These are phyloP conservation scores for Octodonta nipae DNA, from an alignment of 2,888 invertebrate genomes.

Conservation along the genomic window DNA sequence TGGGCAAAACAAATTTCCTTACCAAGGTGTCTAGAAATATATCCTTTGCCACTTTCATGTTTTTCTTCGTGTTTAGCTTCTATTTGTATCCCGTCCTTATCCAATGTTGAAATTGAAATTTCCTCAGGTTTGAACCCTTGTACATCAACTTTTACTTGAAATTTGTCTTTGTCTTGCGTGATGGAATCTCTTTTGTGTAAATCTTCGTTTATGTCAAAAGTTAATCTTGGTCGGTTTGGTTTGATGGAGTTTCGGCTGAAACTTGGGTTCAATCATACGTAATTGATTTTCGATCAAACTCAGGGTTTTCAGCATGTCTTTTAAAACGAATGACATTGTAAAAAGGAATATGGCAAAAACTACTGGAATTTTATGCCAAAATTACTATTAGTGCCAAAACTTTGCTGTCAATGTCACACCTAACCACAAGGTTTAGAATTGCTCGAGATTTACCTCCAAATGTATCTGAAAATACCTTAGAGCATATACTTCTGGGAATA, in stretches of 20 bases:
- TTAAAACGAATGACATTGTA: constrained; percentile 19
- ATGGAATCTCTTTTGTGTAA: constrained; percentile 25
- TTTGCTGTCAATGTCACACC: no score
- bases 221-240: constrained; percentile 13
- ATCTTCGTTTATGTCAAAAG: constrained; percentile 30
- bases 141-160: constrained; percentile 60
- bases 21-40: constrained; percentile 63
- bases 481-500: no score
- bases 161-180: constrained; percentile 51
- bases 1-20: constrained; percentile 60
- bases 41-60: constrained; percentile 55
- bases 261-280: constrained; percentile 20
- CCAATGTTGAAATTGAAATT: constrained; percentile 62
- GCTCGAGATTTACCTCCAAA: no score
- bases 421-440: no score
- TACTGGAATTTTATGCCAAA: no score
- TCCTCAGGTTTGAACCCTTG: constrained; percentile 65
- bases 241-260: no score
- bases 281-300: constrained; percentile 24
- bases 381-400: no score
- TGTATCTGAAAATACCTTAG: no score
- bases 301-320: constrained; percentile 22
- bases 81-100: constrained; percentile 51
- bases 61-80: constrained; percentile 70
- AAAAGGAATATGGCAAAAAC: no score